Conservation (phyloP, 2,113 vertebrate species). For the Columbina picui region DNA sequence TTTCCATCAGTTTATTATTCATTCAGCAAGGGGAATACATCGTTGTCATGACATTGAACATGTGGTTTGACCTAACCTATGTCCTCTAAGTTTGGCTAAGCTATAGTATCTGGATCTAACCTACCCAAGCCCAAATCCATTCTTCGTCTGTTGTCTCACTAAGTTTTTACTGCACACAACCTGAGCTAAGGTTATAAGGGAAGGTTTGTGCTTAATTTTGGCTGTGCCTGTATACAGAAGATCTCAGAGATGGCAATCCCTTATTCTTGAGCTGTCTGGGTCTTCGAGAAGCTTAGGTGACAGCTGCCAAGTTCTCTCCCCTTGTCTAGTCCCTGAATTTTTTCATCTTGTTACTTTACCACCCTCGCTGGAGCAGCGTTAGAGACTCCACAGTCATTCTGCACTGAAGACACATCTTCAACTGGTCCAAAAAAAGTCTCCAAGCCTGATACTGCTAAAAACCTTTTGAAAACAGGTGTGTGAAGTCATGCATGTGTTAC, state of each 20-base stretch:
- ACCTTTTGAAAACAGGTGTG: neutral
- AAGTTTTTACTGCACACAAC: neutral
- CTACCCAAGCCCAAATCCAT: neutral
- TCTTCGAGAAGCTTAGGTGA: neutral
- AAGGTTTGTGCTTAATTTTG: neutral
- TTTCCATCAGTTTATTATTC: neutral
- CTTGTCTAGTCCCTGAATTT: neutral
- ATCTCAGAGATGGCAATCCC: neutral
- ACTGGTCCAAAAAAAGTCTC: neutral
- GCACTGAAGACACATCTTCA: neutral
- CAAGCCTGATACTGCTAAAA: neutral
- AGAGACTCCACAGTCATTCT: neutral
- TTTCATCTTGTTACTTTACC: neutral
- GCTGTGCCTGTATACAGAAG: neutral
- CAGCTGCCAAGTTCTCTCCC: neutral
- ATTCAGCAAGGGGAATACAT: neutral
- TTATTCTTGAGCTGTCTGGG: neutral
- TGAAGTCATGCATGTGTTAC: neutral
- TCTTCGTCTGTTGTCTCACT: neutral
- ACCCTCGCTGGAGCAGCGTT: accelerated
- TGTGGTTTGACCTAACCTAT: neutral
- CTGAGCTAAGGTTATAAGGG: neutral
- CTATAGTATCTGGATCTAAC: neutral
- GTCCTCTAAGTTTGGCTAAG: neutral
- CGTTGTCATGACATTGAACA: neutral